A percentile compares a stretch with the other conserved stretches of the same genome.
Evolutionary conservation across 1,140 invertebrate species (phyloP).

Genomic region (Lordiphosa collinella): DNA sequence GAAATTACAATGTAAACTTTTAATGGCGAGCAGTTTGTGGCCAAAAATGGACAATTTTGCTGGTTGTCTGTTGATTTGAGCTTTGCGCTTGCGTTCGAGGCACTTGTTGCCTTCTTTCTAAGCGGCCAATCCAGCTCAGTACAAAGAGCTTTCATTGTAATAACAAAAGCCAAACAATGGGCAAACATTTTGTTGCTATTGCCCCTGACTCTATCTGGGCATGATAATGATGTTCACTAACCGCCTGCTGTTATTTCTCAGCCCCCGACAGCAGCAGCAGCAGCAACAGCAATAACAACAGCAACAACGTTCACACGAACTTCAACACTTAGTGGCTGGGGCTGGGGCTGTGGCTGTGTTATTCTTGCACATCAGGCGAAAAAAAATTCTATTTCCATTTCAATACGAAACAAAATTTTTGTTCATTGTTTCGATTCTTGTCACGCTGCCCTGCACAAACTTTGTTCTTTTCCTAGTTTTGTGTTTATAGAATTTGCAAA

Average conservation of each 20-base stretch:
- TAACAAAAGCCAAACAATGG: conserved; percentile 69
- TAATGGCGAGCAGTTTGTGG: conserved; percentile 61
- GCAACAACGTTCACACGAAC: conserved; percentile 60
- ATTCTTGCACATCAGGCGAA: conserved; percentile 52
- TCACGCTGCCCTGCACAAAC: conserved; percentile 67
- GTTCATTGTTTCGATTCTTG: conserved; percentile 58
- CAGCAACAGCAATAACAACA: conserved; percentile 28
- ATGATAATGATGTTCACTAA: conserved; percentile 67
- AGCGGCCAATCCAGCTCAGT: conserved; percentile 13
- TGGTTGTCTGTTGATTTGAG: conserved; percentile 8
- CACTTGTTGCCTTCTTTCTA: conserved; percentile 50
- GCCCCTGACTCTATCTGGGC: conserved; percentile 43
- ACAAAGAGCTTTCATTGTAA: conserved; percentile 74
- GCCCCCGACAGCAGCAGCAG: conserved; percentile 7
- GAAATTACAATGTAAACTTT: conserved; percentile 52
- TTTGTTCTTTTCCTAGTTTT: conserved; percentile 8
- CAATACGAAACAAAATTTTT: conserved; percentile 51
- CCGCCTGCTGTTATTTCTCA: conserved; percentile 24
- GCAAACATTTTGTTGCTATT: conserved; percentile 32
- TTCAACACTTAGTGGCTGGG: conserved; percentile 50
- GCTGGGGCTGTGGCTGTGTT: conserved; percentile 8
- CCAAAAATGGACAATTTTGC: conserved; percentile 60
- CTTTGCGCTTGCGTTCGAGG: conserved; percentile 10
- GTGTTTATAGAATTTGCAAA: conserved; percentile 34
- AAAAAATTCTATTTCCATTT: conserved; percentile 68